Evolutionary conservation across 2,797 vertebrate genomes (phyloP).

Genomic region (Chaenodraco wilsoni): DNA sequence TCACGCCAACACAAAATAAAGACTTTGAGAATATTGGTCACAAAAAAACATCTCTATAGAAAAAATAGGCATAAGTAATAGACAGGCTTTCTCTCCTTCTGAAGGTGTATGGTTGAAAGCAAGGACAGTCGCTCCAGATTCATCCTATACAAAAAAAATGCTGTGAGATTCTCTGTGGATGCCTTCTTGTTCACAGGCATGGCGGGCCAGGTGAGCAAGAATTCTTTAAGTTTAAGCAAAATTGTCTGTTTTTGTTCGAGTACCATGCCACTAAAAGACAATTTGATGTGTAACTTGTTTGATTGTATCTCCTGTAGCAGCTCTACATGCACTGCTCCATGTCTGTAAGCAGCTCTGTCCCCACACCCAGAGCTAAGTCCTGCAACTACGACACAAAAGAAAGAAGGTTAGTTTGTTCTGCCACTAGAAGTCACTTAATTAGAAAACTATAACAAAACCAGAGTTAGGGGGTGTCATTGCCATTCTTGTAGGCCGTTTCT

Average conservation of each 20-base stretch:
- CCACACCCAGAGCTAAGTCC: constrained; percentile 74
- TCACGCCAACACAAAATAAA: not conserved
- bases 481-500: too few relatives aligned
- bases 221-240: not conserved
- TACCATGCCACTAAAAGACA: not conserved
- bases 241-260: not conserved
- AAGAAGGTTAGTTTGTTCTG: constrained; percentile 50
- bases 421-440: too few relatives aligned
- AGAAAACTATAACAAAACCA: too few relatives aligned
- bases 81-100: not conserved
- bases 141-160: constrained; percentile 60
- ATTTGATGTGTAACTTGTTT: not conserved
- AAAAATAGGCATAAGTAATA: accelerated
- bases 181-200: constrained; percentile 74
- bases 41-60: not conserved
- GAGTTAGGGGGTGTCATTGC: too few relatives aligned
- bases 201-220: constrained; percentile 62
- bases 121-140: constrained; percentile 70
- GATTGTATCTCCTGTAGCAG: constrained; percentile 45
- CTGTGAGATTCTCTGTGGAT: constrained; percentile 78
- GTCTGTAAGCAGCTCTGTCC: constrained; percentile 48
- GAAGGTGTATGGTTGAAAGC: constrained; percentile 81
- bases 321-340: constrained; percentile 83
- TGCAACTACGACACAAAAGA: constrained; percentile 75
- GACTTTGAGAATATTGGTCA: not conserved